Percentiles rank a stretch among this genome's conserved stretches.
These are phyloP conservation scores for Pithys albifrons DNA, from an alignment of 2,113 vertebrate genomes.

Conservation along the genomic window DNA sequence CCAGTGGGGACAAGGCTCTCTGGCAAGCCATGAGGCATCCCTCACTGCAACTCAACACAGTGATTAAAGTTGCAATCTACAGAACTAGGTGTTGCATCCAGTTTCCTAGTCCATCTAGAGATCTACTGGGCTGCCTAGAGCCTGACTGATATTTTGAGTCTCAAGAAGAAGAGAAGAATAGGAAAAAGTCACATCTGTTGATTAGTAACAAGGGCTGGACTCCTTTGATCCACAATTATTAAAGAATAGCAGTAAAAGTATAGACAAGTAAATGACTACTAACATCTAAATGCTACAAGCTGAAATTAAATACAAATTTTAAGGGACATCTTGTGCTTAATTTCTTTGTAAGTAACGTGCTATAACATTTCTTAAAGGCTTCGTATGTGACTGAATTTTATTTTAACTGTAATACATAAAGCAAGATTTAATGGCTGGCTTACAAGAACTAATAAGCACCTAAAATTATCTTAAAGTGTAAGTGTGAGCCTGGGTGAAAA, in stretches of 20 bases:
- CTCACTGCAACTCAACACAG: not conserved
- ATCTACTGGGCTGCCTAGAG: not conserved
- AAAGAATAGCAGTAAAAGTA: not conserved
- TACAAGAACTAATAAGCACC: constrained; percentile 37
- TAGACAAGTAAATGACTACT: not conserved
- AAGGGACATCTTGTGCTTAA: not conserved
- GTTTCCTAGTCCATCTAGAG: not conserved
- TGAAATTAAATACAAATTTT: not conserved
- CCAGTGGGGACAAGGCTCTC: not conserved
- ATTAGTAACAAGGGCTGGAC: not conserved
- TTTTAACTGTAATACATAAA: not conserved
- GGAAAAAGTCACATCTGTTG: not conserved
- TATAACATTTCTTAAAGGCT: not conserved
- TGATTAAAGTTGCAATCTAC: accelerated
- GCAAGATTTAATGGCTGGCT: constrained; percentile 20
- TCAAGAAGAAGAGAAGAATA: not conserved
- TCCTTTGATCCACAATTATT: not conserved
- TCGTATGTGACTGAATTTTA: not conserved
- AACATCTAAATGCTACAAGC: not conserved
- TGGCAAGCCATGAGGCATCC: not conserved
- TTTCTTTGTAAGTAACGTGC: not conserved
- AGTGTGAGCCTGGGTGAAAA: constrained; percentile 21
- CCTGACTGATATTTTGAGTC: not conserved
- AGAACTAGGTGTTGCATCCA: not conserved
- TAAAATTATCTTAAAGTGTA: constrained; percentile 42